phyloP scores from a whole-genome alignment of 2,797 vertebrate species.

The Lophura swinhoii region DNA sequence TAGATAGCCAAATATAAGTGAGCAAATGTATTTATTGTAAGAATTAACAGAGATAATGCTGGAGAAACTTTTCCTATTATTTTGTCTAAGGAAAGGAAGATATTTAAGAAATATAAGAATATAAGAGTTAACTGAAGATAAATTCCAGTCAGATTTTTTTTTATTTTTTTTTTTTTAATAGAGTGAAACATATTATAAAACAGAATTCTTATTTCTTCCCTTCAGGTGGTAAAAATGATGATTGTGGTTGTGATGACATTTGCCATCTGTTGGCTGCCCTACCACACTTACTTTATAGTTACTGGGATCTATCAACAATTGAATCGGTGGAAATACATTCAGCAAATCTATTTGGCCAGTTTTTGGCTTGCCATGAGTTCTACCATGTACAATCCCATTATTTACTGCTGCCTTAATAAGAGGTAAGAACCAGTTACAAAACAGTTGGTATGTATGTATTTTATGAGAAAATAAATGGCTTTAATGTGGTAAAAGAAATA shows the following conservation, averaged over 20 bases:
- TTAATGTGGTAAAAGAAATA: neutral
- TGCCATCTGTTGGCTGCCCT: conserved; percentile 96
- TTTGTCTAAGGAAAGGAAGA: neutral
- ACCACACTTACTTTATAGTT: conserved; percentile 94
- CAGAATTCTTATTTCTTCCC: conserved; percentile 12
- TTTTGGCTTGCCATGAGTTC: conserved; percentile 99
- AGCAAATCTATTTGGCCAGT: conserved; percentile 94
- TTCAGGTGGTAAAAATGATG: conserved; percentile 99
- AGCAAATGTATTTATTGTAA: neutral
- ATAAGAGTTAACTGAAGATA: neutral
- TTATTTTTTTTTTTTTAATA: too few species aligned
- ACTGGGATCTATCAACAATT: conserved; percentile 88
- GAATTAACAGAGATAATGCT: neutral
- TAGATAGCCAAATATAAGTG: neutral
- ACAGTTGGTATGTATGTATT: neutral
- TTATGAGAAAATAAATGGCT: neutral
- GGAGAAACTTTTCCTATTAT: neutral
- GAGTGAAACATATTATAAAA: neutral
- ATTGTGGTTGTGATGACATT: conserved; percentile 96
- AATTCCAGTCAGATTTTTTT: neutral
- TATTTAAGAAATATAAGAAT: neutral
- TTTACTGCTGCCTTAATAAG: conserved; percentile 99
- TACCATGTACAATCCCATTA: conserved; percentile 99
- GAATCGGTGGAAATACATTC: conserved; percentile 92
- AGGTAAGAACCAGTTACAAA: conserved; percentile 81